Evolutionary conservation across 2,888 invertebrate genomes (phyloP), one percentile per base, ranked within the genome.

Genomic region (Geophilus truncorum): DNA sequence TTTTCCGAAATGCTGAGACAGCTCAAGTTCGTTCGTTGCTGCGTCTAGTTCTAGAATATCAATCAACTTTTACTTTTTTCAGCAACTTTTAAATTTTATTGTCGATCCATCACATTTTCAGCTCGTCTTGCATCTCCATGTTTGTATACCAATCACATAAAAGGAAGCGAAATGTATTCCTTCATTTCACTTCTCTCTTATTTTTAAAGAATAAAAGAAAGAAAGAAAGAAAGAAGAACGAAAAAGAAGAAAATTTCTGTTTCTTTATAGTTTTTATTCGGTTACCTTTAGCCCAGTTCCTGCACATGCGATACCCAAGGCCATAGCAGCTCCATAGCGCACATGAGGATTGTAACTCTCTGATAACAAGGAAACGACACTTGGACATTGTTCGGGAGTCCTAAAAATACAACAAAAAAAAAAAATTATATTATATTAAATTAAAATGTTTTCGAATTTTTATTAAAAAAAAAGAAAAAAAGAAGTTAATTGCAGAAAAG

Each of bases 281-380:
- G 81, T 82, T 84, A 89, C 89, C 87, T 90, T 91, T 81, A 96
- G 91, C n/a, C 98, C 98, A 7, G 97, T 97, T 12, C 98, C 99
- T 70, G 98, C 98, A 87, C 98, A 99, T 0, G 98, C 98, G 84
- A 99, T 98, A 82, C 98, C 99, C 81, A 99, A 88, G 2, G 99
- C 99, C 96, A 99, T 97, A 7, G 98, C 99, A 10, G 99, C 98
- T 15, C 99, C 99, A 87, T 98, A 99, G 80, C 99, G 92, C 0
- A 99, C 98, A 87, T 99, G 98, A 0, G 98, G 98, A 87, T 99
- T 99, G 90, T 99, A 99, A 82, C 97, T 98, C 87, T 99, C 99
- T 0, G 98, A 97, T 83, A 99, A 89, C 18, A 99, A 90, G 0
- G 97, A 97, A 1, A 99, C 98, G 6, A 99, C 97, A 83, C 96